A percentile compares a stretch with the other conserved stretches of the same genome.
Evolutionary conservation across 2,888 invertebrate genomes (phyloP).

Genomic region (Congeria kusceri): DNA sequence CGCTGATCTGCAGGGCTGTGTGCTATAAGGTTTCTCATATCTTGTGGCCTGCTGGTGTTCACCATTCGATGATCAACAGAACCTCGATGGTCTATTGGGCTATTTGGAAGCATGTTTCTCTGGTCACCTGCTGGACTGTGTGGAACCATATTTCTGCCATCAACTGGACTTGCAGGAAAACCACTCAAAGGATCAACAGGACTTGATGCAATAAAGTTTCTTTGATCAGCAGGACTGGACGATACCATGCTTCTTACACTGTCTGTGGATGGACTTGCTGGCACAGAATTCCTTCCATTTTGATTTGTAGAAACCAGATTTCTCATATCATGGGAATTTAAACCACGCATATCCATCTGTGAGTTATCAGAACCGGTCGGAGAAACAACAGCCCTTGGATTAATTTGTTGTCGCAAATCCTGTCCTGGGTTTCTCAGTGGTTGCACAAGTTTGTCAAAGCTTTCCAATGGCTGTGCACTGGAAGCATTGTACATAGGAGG

Average conservation of each 20-base stretch:
- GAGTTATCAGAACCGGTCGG: background rate
- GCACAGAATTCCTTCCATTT: background rate
- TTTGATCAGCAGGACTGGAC: conserved; percentile 22
- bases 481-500: conserved; percentile 19
- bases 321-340: background rate
- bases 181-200: background rate
- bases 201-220: conserved; percentile 22
- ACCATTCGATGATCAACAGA: conserved; percentile 5
- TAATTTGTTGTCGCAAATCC: conserved; percentile 24
- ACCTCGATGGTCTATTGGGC: conserved; percentile 32
- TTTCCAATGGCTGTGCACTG: conserved; percentile 28
- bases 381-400: conserved; percentile 8
- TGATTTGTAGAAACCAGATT: background rate
- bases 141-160: conserved; percentile 17
- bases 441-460: conserved; percentile 49
- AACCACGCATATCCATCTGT: background rate
- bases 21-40: conserved; percentile 20
- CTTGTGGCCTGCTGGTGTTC: background rate
- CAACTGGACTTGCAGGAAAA: conserved; percentile 11
- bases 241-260: conserved; percentile 16
- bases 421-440: conserved; percentile 28
- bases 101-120: conserved; percentile 24
- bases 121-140: conserved; percentile 32
- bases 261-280: background rate
- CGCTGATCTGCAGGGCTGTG: conserved; percentile 30